Evolutionary conservation across 2,113 vertebrate genomes (phyloP).

Genomic region (Poecilia latipinna): DNA sequence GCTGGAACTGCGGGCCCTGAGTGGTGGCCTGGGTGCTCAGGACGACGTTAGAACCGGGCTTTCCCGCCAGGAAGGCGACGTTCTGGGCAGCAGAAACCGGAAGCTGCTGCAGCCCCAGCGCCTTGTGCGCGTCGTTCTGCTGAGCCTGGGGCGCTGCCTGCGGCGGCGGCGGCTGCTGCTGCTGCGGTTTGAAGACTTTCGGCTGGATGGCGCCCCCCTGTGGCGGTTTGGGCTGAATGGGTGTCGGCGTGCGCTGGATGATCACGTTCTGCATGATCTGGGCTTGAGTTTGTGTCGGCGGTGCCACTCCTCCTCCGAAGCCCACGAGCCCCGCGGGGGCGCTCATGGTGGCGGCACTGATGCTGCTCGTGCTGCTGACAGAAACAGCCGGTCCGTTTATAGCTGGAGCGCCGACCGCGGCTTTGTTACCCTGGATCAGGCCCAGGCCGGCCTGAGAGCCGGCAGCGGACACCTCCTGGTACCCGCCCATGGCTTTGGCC

Average conservation of each 20-base stretch:
- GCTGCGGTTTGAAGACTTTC: slow-evolving; percentile 84
- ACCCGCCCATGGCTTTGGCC: slow-evolving; percentile 89
- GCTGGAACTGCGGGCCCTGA: slow-evolving; percentile 82
- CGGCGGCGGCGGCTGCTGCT: slow-evolving; percentile 44
- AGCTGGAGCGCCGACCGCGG: slow-evolving; percentile 84
- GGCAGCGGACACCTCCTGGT: slow-evolving; percentile 82
- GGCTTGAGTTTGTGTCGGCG: slow-evolving; percentile 79
- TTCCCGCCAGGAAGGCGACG: slow-evolving; percentile 90
- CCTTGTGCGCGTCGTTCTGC: slow-evolving; percentile 85
- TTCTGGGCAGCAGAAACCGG: slow-evolving; percentile 86
- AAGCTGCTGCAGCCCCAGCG: slow-evolving; percentile 84
- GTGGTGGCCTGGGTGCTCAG: slow-evolving; percentile 84
- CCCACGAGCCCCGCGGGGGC: slow-evolving; percentile 76
- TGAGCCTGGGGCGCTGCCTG: slow-evolving; percentile 80
- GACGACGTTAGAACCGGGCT: slow-evolving; percentile 88
- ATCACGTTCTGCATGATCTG: slow-evolving; percentile 92
- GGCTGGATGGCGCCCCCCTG: slow-evolving; percentile 87
- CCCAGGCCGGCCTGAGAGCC: slow-evolving; percentile 80
- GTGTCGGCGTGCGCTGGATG: slow-evolving; percentile 93
- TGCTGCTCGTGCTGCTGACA: slow-evolving; percentile 76
- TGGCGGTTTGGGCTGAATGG: slow-evolving; percentile 94
- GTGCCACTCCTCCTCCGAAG: slow-evolving; percentile 75
- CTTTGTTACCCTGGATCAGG: slow-evolving; percentile 89
- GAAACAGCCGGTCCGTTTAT: slow-evolving; percentile 82
- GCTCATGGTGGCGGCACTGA: slow-evolving; percentile 71